A percentile compares a stretch with the other conserved stretches of the same genome.
Evolutionary conservation across 2,113 vertebrate species (phyloP).

Genomic region (Urocynchramus pylzowi): DNA sequence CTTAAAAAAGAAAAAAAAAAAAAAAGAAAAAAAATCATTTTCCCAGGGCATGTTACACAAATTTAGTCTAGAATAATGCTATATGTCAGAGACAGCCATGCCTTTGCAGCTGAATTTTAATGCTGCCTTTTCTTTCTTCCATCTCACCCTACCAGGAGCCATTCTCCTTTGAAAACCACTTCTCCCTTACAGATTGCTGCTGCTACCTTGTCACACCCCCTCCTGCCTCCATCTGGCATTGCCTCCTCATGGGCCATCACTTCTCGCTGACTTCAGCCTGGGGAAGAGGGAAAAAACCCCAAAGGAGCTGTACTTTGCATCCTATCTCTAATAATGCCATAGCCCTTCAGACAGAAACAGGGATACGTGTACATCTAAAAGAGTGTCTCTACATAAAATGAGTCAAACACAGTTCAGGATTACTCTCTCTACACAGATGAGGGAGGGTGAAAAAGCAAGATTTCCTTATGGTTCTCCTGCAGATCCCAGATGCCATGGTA

Average conservation of each 20-base stretch:
- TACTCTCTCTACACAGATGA: neutral
- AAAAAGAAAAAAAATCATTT: neutral
- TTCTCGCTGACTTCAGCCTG: neutral
- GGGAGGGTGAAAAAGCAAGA: neutral
- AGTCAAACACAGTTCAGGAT: neutral
- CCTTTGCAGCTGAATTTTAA: neutral
- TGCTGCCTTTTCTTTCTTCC: neutral
- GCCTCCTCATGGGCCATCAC: neutral
- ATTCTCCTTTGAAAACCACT: neutral
- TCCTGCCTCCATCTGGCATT: slow-evolving; percentile 7
- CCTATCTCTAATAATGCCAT: neutral
- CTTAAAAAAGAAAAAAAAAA: neutral
- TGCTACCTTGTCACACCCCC: neutral
- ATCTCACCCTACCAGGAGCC: neutral
- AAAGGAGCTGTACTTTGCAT: neutral
- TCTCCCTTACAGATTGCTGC: neutral
- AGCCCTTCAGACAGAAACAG: neutral
- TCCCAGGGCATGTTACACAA: neutral
- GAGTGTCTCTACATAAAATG: neutral
- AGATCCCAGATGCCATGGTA: neutral
- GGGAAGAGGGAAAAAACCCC: neutral
- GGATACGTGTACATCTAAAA: rapidly evolving
- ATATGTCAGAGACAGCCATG: neutral
- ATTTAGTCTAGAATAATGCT: neutral
- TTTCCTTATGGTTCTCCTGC: neutral